Evolutionary conservation across 2,888 invertebrate genomes (phyloP).

Genomic region (Athalia cordata): DNA sequence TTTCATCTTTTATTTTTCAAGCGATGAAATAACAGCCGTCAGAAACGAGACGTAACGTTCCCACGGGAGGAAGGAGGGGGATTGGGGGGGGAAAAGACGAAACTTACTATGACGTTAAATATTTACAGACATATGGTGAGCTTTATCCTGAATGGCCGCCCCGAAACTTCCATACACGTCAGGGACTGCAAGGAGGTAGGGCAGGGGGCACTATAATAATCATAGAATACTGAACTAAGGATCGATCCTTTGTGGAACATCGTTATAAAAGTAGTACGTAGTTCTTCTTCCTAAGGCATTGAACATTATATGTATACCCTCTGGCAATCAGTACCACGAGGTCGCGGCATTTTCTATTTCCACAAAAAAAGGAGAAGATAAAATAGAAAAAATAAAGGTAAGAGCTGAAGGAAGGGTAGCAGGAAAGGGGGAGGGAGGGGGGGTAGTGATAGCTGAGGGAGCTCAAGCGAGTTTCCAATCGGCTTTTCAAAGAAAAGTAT

Average conservation of each 20-base stretch:
- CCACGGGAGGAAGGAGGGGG: conserved; percentile 17
- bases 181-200: too few species aligned
- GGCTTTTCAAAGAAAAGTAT: too few species aligned
- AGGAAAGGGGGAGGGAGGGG: too few species aligned
- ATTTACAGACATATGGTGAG: conserved; percentile 22
- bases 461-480: too few species aligned
- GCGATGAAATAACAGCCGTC: conserved; percentile 21
- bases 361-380: too few species aligned
- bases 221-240: conserved; percentile 43
- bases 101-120: conserved; percentile 37
- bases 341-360: too few species aligned
- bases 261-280: neutral
- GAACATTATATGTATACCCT: neutral
- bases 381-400: too few species aligned
- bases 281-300: neutral
- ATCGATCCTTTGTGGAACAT: conserved; percentile 34
- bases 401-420: too few species aligned
- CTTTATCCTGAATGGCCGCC: neutral
- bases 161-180: neutral
- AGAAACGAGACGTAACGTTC: conserved; percentile 19
- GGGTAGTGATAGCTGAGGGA: too few species aligned
- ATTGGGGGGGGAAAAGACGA: conserved; percentile 21
- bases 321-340: too few species aligned
- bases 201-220: conserved; percentile 43
- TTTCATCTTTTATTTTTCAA: neutral